Evolutionary conservation across 2,113 vertebrate species (phyloP).

Genomic region (Leucopternis melanops): DNA sequence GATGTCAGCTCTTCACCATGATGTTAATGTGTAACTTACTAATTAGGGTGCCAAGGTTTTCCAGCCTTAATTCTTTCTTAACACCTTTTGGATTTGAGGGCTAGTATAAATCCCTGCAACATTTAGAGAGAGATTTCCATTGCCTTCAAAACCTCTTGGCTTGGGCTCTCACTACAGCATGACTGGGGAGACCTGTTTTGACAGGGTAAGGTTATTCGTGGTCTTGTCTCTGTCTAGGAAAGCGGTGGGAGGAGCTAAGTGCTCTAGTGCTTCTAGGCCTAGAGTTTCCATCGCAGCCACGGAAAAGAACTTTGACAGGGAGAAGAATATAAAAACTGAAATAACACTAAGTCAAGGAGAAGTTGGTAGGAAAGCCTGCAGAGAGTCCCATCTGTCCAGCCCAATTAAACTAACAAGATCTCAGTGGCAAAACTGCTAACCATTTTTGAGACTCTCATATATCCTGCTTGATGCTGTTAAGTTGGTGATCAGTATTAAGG

Average conservation of each 20-base stretch:
- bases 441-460: conserved; percentile 76
- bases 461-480: conserved; percentile 53
- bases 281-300: not conserved
- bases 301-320: not conserved
- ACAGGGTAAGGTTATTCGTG: not conserved
- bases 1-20: not conserved
- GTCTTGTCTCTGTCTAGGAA: not conserved
- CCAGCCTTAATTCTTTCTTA: not conserved
- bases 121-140: not conserved
- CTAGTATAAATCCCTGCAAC: not conserved
- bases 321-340: not conserved
- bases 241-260: not conserved
- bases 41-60: not conserved
- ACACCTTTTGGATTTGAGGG: not conserved
- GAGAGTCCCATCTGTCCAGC: not conserved
- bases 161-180: not conserved
- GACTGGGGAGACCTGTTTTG: not conserved
- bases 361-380: not conserved
- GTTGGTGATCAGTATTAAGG: not conserved
- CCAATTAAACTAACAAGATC: not conserved
- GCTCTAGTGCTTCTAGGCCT: not conserved
- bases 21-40: not conserved
- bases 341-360: not conserved
- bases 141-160: not conserved
- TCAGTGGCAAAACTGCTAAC: conserved; percentile 82